phyloP scores from a whole-genome alignment of 2,113 vertebrate genomes.

The Coptodon bakossiorum region DNA sequence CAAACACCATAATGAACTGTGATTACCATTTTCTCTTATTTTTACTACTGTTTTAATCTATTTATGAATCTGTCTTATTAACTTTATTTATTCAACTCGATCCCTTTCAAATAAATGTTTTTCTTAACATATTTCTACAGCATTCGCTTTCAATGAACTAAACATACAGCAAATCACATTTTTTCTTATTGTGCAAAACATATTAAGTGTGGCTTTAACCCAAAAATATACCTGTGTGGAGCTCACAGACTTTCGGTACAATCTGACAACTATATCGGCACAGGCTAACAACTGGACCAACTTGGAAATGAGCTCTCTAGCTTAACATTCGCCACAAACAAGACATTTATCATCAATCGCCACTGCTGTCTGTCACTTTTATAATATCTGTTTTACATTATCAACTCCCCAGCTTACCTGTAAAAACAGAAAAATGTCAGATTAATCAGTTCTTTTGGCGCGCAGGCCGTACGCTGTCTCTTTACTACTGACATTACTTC shows the following conservation, averaged over 20 bases:
- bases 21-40: not conserved
- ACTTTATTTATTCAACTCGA: not conserved
- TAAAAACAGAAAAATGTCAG: not conserved
- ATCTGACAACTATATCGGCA: fast-evolving
- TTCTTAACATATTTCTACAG: not conserved
- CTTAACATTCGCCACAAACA: not conserved
- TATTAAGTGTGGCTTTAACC: not conserved
- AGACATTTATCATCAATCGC: not conserved
- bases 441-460: not conserved
- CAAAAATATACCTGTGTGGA: not conserved
- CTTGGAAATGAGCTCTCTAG: not conserved
- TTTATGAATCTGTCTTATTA: not conserved
- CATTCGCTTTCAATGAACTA: not conserved
- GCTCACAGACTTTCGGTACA: not conserved
- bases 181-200: not conserved
- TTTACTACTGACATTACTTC: not conserved
- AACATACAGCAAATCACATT: not conserved
- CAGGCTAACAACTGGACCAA: not conserved
- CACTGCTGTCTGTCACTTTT: not conserved
- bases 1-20: not conserved
- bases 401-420: not conserved
- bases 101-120: not conserved
- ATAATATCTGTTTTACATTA: not conserved
- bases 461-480: not conserved
- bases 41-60: not conserved